Conservation (phyloP, 2,113 vertebrate genomes). For the Porphyrio hochstetteri region DNA sequence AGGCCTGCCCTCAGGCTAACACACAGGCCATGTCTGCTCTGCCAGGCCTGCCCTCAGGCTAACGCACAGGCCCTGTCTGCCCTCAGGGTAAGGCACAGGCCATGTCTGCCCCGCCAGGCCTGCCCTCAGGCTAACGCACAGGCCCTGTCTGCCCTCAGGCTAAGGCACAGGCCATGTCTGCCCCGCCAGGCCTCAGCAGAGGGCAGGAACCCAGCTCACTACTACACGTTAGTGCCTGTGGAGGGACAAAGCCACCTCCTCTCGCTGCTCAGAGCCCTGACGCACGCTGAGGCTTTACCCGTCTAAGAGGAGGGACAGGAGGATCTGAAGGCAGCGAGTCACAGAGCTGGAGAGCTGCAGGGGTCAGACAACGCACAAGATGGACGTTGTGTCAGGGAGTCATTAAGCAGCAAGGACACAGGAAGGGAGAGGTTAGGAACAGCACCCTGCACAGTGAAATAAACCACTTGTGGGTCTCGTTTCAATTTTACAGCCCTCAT, state of each 20-base stretch:
- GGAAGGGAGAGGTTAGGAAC: neutral
- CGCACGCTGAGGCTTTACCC: neutral
- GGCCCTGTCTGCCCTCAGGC: no score
- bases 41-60: no score
- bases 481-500: neutral
- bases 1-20: no score
- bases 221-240: accelerated
- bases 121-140: no score
- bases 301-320: neutral
- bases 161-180: no score
- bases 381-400: neutral
- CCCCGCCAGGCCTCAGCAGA: no score
- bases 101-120: no score
- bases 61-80: no score
- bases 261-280: neutral
- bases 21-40: no score
- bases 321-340: neutral
- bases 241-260: neutral
- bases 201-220: accelerated
- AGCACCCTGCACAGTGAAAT: neutral
- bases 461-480: neutral
- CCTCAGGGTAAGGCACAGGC: no score
- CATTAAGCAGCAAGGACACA: neutral
- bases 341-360: neutral
- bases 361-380: neutral